Evolutionary conservation across 2,797 vertebrate genomes (phyloP), one percentile per base, ranked within the genome.

Genomic region (Coregonus ussuriensis): DNA sequence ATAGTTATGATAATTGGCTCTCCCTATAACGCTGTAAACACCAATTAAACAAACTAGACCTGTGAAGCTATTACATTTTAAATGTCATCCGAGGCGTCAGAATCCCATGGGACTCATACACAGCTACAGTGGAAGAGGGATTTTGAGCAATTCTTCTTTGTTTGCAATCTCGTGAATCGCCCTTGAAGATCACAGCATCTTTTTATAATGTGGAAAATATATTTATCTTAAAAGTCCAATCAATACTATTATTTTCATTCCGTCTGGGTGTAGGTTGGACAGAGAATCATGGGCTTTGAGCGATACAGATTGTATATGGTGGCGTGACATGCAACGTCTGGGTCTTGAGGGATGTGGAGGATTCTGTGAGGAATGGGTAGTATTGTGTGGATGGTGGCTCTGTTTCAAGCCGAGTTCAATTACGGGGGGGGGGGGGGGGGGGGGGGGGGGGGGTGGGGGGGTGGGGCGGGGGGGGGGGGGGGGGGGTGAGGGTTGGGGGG

Each of bases 1-100:
- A 83, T 67, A 73, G 74, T 74, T 68, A 82, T 88, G 77, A 88
- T 88, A 82, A 88, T 86, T 85, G 41, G 81, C 81, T 21, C 29
- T 80, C 53, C 71, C 72, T 77, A 70, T 68, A 15, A 56, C 68
- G 66, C 74, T 82, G 81, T 86, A 85, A 85, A 83, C 79, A 87
- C 54, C 75, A 77, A 79, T n/a, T 76, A 83, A 88, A 85, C 82
- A 88, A 79, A 78, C 74, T 2, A 0, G 13, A 66, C 54, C 1
- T 47, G 25, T 35, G 14, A 77, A 65, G 78, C 69, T 79, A 81
- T 86, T 84, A 81, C 71, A 52, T 79, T 82, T 15, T 69, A 83
- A 82, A 83, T 80, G 79, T 79, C 73, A 76, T 51, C 33, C 9
- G 67, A 66, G 7, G 1, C 69, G n/a, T 70, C 56, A 21, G 69